Percentiles rank a stretch among this genome's conserved stretches.
phyloP scores from a whole-genome alignment of 2,888 invertebrate species.

The Drosophila austrosaltans region DNA sequence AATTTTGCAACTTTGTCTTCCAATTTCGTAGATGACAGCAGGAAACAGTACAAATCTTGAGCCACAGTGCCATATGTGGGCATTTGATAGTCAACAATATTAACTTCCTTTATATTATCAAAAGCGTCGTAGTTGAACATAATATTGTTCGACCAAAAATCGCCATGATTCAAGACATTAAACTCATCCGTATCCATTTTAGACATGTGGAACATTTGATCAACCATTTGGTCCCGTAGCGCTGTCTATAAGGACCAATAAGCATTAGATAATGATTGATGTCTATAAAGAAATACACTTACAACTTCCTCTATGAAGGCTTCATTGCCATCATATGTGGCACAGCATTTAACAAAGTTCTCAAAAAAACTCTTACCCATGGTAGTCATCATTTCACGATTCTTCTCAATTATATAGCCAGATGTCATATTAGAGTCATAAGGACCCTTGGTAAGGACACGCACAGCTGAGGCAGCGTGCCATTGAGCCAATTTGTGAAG shows the following conservation, averaged over 20 bases:
- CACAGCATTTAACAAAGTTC: constrained; percentile 43
- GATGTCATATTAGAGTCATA: constrained; percentile 41
- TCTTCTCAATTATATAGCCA: constrained; percentile 45
- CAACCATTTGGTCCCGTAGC: constrained; percentile 32
- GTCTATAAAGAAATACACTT: constrained; percentile 8
- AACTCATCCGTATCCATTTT: constrained; percentile 58
- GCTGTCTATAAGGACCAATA: constrained; percentile 38
- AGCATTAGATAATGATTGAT: not conserved
- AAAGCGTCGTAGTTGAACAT: constrained; percentile 74
- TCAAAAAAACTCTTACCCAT: constrained; percentile 23
- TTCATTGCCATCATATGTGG: constrained; percentile 46
- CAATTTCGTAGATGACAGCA: constrained; percentile 75
- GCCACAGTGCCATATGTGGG: constrained; percentile 72
- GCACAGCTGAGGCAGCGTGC: constrained; percentile 78
- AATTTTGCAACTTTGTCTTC: constrained; percentile 77
- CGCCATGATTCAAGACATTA: constrained; percentile 76
- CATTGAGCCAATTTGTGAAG: constrained; percentile 77
- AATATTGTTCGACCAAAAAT: constrained; percentile 76
- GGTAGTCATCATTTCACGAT: constrained; percentile 31
- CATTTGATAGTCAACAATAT: constrained; percentile 78
- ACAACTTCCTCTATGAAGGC: constrained; percentile 66
- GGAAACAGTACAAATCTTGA: constrained; percentile 75
- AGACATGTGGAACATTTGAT: constrained; percentile 43
- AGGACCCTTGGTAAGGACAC: constrained; percentile 53
- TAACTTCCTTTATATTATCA: constrained; percentile 64